Percentiles rank a stretch among this genome's conserved stretches.
Evolutionary conservation across 2,113 vertebrate genomes (phyloP).

Genomic region (Rousettus leschenaultii): DNA sequence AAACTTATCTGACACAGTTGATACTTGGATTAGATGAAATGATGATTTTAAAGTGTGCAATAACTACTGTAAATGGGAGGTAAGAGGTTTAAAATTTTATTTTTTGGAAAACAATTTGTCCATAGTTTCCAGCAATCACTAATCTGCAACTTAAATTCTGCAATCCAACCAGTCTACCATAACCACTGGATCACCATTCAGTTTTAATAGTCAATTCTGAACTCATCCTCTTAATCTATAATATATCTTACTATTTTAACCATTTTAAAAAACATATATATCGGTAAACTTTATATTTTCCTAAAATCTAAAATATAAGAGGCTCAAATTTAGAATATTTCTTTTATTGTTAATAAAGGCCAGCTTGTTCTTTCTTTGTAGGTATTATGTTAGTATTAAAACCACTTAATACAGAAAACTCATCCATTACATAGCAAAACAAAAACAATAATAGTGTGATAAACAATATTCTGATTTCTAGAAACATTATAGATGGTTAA

Average conservation of each 20-base stretch:
- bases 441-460: neutral
- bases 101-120: constrained; percentile 24
- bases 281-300: neutral
- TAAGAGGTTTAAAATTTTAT: neutral
- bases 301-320: constrained; percentile 34
- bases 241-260: constrained; percentile 1
- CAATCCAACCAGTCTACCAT: neutral
- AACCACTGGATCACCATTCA: neutral
- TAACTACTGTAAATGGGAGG: neutral
- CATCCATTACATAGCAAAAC: neutral
- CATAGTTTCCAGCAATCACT: neutral
- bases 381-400: neutral
- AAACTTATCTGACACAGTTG: neutral
- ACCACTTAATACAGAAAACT: neutral
- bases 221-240: neutral
- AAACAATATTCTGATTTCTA: constrained; percentile 9
- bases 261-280: neutral
- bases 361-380: neutral
- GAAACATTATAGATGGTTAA: neutral
- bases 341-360: constrained; percentile 8
- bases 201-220: neutral
- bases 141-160: neutral
- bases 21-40: neutral
- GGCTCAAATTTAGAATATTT: neutral
- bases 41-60: neutral